Evolutionary conservation across 2,888 invertebrate genomes (phyloP).

Genomic region (Autographa gamma): DNA sequence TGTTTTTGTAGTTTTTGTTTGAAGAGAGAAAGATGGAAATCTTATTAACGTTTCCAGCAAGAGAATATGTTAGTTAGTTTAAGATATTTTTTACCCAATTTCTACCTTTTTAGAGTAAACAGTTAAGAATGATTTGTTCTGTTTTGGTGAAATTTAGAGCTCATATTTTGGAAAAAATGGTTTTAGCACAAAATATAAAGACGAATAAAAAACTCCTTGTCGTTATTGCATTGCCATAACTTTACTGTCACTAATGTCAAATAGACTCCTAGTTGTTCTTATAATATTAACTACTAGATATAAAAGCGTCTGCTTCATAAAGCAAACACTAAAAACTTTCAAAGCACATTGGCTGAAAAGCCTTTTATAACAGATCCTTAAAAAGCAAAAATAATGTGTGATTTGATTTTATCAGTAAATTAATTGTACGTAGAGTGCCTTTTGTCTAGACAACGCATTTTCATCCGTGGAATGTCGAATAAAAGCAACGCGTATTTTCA

Average conservation of each 20-base stretch:
- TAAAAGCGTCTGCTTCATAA: background rate
- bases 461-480: background rate
- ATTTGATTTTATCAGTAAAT: conserved; percentile 1
- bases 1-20: background rate
- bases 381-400: background rate
- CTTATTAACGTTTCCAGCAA: too few species aligned
- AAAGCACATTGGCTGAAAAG: background rate
- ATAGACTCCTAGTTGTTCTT: too few species aligned
- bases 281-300: background rate
- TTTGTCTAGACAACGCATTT: conserved; percentile 6
- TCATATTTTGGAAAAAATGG: too few species aligned
- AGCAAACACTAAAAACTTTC: background rate
- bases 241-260: too few species aligned
- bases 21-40: background rate
- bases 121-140: too few species aligned
- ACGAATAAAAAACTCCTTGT: too few species aligned
- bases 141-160: too few species aligned
- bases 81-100: too few species aligned
- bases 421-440: conserved; percentile 5
- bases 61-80: too few species aligned
- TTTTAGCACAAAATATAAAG: too few species aligned
- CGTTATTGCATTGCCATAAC: too few species aligned
- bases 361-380: background rate
- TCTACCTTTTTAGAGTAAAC: too few species aligned
- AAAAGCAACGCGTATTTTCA: background rate